Conservation (phyloP, 2,113 vertebrate genomes). For the Pomatostomus ruficeps region DNA sequence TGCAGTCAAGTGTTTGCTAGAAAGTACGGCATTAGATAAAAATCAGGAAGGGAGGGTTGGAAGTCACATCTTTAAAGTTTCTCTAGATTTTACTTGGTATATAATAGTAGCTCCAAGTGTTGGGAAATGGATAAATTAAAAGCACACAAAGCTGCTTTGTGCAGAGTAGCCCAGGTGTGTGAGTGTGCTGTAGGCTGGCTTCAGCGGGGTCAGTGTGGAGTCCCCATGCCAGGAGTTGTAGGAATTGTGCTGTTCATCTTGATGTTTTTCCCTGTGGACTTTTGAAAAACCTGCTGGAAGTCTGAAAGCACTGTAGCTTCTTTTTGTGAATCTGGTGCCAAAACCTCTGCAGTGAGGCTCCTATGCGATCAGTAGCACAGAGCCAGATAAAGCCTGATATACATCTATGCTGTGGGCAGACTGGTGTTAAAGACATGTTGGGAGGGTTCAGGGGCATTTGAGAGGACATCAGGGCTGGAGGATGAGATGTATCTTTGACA, state of each 20-base stretch:
- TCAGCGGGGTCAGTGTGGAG: rapidly evolving
- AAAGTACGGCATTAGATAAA: background rate
- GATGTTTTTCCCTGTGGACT: background rate
- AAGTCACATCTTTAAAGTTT: background rate
- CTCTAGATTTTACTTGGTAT: background rate
- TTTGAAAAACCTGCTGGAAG: background rate
- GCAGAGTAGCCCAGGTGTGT: background rate
- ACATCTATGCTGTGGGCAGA: background rate
- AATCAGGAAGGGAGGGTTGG: background rate
- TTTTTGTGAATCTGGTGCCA: background rate
- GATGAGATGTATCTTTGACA: background rate
- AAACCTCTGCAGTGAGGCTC: background rate
- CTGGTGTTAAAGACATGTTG: background rate
- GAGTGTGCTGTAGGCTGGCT: background rate
- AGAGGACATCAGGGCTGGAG: background rate
- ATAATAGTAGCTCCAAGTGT: background rate
- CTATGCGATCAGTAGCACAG: background rate
- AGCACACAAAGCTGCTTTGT: background rate
- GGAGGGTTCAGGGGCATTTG: background rate
- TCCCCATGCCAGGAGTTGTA: background rate
- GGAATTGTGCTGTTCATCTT: background rate
- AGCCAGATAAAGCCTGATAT: background rate
- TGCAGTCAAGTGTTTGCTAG: background rate
- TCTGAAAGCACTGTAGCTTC: background rate
- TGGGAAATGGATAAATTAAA: background rate